These are phyloP conservation scores for Ryuthela nishihirai DNA, from an alignment of 2,888 invertebrate species.

Conservation along the genomic window DNA sequence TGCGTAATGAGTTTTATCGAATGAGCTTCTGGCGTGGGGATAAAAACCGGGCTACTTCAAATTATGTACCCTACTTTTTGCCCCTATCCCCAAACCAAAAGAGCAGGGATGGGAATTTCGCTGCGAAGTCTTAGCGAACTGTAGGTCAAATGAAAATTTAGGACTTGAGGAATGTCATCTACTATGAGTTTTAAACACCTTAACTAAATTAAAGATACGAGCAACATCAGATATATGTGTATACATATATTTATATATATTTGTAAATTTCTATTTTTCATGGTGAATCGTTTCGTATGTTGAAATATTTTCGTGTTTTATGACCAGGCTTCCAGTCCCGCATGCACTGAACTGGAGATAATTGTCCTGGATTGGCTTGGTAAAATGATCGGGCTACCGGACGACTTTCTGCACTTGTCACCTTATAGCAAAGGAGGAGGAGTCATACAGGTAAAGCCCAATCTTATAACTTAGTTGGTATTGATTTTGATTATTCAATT, in stretches of 20 bases:
- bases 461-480: too few species aligned
- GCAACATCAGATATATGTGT: neutral
- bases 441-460: slow-evolving; percentile 76
- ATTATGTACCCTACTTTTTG: too few species aligned
- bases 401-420: slow-evolving; percentile 81
- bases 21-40: too few species aligned
- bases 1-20: too few species aligned
- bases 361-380: slow-evolving; percentile 98
- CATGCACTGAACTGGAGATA: slow-evolving; percentile 94
- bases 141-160: too few species aligned
- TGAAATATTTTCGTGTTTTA: neutral
- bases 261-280: neutral
- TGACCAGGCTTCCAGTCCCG: slow-evolving; percentile 87
- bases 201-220: neutral
- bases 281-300: too few species aligned
- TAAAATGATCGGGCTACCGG: slow-evolving; percentile 91
- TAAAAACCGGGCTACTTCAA: too few species aligned
- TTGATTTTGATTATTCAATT: too few species aligned
- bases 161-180: too few species aligned
- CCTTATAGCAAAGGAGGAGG: slow-evolving; percentile 77
- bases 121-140: too few species aligned
- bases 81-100: too few species aligned
- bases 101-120: too few species aligned
- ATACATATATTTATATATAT: slow-evolving; percentile 1
- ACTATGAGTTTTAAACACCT: neutral